Evolutionary conservation across 2,113 vertebrate species (phyloP).

Genomic region (Natator depressus): DNA sequence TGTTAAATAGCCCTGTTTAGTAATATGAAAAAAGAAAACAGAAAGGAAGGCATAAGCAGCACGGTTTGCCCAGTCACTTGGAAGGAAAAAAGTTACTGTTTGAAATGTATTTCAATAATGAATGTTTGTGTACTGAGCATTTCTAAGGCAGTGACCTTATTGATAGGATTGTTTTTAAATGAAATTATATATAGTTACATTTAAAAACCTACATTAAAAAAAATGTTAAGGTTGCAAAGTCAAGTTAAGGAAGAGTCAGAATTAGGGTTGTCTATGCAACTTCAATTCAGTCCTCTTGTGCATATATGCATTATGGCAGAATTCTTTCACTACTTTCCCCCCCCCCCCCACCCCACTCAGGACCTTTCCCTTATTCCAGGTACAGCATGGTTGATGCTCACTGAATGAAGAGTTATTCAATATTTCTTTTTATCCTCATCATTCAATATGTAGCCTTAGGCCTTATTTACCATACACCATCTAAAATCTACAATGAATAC

Average conservation of each 20-base stretch:
- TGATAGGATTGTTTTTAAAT: too few relatives aligned
- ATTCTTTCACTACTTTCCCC: neutral
- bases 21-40: neutral
- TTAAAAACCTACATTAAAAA: neutral
- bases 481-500: neutral
- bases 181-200: neutral
- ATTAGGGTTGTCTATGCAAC: neutral
- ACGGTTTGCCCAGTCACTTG: too few relatives aligned
- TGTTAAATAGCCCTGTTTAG: neutral
- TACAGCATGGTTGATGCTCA: neutral
- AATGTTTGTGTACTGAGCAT: too few relatives aligned
- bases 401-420: neutral
- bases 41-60: neutral
- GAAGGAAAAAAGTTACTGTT: too few relatives aligned
- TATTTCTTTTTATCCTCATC: neutral
- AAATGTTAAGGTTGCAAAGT: neutral
- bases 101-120: too few relatives aligned
- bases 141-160: too few relatives aligned
- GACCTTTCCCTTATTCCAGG: neutral
- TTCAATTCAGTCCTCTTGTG: neutral
- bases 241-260: neutral
- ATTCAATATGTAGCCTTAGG: neutral
- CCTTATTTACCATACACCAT: neutral
- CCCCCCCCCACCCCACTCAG: neutral
- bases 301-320: neutral